Evolutionary conservation across 2,797 vertebrate species (phyloP).

Genomic region (Urophycis tenuis): DNA sequence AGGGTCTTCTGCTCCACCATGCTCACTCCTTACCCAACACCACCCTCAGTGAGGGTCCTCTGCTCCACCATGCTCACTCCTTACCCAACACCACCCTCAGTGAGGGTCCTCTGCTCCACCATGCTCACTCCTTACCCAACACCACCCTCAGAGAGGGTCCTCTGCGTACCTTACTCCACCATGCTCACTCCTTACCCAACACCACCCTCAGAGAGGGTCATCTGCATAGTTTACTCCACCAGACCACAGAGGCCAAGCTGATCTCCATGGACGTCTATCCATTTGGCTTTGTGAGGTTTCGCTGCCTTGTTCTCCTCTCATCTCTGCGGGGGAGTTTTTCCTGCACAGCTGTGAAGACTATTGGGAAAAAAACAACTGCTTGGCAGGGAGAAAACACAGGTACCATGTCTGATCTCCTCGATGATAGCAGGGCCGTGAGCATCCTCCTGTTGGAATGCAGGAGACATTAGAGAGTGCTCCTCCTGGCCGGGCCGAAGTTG

Average conservation of each 20-base stretch:
- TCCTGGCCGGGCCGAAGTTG: conserved; percentile 53
- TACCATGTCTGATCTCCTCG: conserved; percentile 58
- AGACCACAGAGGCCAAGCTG: conserved; percentile 56
- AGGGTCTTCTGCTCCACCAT: too few relatives aligned
- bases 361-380: conserved; percentile 42
- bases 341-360: conserved; percentile 64
- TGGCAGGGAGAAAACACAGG: conserved; percentile 53
- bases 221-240: conserved; percentile 38
- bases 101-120: too few relatives aligned
- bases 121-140: too few relatives aligned
- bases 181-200: too few relatives aligned
- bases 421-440: conserved; percentile 57
- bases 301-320: conserved; percentile 37
- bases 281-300: conserved; percentile 53
- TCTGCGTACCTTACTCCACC: too few relatives aligned
- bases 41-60: too few relatives aligned
- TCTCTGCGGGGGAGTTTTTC: conserved; percentile 47
- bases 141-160: too few relatives aligned
- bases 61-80: too few relatives aligned
- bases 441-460: conserved; percentile 52
- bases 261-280: conserved; percentile 59
- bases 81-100: too few relatives aligned
- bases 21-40: too few relatives aligned
- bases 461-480: too few relatives aligned
- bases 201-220: conserved; percentile 54